Conservation (phyloP, 2,113 vertebrate genomes). For the Prinia subflava region DNA sequence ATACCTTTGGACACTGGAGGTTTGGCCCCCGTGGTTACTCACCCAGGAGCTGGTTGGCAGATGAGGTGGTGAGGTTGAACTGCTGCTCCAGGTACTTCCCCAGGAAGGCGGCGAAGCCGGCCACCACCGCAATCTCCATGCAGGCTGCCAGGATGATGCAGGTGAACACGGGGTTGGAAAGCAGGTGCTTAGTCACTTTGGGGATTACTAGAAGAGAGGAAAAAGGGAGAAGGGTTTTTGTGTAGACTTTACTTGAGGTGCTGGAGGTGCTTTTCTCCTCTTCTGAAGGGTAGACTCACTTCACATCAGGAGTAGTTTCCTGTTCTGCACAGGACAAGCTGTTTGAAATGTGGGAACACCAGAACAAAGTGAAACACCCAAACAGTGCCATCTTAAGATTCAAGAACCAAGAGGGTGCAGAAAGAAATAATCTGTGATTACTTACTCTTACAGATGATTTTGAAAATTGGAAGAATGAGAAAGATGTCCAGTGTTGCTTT, state of each 20-base stretch:
- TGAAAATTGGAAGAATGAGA: neutral
- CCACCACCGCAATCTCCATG: slow-evolving; percentile 97
- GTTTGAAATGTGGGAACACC: neutral
- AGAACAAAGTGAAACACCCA: neutral
- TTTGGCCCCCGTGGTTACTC: neutral
- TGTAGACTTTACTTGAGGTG: neutral
- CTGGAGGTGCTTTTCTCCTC: neutral
- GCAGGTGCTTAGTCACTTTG: slow-evolving; percentile 93
- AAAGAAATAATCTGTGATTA: neutral
- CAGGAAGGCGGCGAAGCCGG: slow-evolving; percentile 93
- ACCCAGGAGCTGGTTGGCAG: slow-evolving; percentile 97
- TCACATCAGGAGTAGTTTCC: neutral
- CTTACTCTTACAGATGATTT: neutral
- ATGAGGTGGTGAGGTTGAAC: slow-evolving; percentile 96
- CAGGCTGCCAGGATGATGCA: slow-evolving; percentile 95
- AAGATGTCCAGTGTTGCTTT: neutral
- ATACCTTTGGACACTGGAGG: neutral
- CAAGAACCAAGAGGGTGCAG: neutral
- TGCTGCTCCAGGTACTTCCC: slow-evolving; percentile 98
- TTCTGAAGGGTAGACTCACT: neutral
- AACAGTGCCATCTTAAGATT: neutral
- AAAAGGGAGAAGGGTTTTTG: neutral
- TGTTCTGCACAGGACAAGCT: neutral
- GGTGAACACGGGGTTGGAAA: slow-evolving; percentile 97
- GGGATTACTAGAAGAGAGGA: slow-evolving; percentile 85